Base-by-base conservation (phyloP, 64 coral and sea anemone species). In the Dendronephthya gigantea region DNA sequence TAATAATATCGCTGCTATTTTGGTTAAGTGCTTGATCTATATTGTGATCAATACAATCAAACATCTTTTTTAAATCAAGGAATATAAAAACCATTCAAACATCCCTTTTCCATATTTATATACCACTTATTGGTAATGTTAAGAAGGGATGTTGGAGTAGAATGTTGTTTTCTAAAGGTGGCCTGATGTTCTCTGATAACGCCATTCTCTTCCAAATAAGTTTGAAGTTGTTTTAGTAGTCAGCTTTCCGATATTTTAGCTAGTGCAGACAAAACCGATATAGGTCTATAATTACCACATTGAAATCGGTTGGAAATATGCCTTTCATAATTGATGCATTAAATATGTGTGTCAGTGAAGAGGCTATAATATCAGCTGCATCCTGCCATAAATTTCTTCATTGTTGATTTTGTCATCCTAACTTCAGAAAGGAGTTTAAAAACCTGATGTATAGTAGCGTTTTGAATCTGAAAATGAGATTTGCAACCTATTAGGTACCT, bases 401-500 rank as follows among this genome's bases (percentile, higher is more conserved):
- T 17, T n/a, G 58, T 30, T 66, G 58, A 66, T 30, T 66, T 66
- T 8, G 58, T 8, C 6, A 15, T 66, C 22, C 22, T 66, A 15
- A 15, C 29, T 22, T 5, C 22, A 6, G 58, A 66, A 15, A 66
- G 58, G 5, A 66, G 29, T 30, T 30, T 66, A 66, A 66, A 66
- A 30, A 66, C 29, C 3, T 66, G 4, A 7, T 5, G 58, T 66
- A 15, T 66, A 7, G 58, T n/a, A n/a, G 22, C 14, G 6, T 22
- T 66, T 30, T 15, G 58, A n/a, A 66, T 66, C 29, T 22, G 19
- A 66, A 66, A 66, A n/a, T 3, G 14, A 5, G 6, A 30, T 66
- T 66, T 66, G 58, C 49, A 50, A 51, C 35, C 49, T 85, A 50
- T 49, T 86, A 36, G n/a, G n/a, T n/a, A n/a, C n/a, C 50, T 41